Evolutionary conservation across 2,797 vertebrate genomes (phyloP).

Genomic region (Propithecus perrieri): DNA sequence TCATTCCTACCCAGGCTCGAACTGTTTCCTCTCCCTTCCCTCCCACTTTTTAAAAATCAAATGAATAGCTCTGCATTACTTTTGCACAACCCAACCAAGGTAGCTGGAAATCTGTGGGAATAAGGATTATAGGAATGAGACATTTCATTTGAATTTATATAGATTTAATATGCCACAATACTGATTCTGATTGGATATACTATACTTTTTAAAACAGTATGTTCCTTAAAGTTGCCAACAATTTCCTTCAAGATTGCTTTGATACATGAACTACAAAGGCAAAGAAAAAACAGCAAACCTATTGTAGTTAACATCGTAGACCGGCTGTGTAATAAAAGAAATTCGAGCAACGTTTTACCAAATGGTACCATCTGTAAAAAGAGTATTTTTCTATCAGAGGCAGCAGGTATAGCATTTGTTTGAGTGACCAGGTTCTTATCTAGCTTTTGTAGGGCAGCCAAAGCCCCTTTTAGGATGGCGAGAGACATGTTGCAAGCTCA

Average conservation of each 20-base stretch:
- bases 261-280: not conserved
- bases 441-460: conserved; percentile 40
- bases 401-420: not conserved
- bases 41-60: not conserved
- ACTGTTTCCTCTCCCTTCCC: not conserved
- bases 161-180: conserved; percentile 9
- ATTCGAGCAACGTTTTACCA: conserved; percentile 15
- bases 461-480: conserved; percentile 39
- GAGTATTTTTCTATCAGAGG: conserved; percentile 10
- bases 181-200: not conserved
- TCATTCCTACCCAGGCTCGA: not conserved
- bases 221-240: not conserved
- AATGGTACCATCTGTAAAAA: not conserved
- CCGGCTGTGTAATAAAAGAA: conserved; percentile 29
- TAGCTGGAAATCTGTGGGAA: not conserved
- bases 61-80: not conserved
- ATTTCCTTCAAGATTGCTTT: conserved; percentile 34
- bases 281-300: not conserved
- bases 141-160: not conserved
- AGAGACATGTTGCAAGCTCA: not conserved
- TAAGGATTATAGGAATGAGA: not conserved
- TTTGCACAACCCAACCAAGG: not conserved
- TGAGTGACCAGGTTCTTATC: conserved; percentile 41
- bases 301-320: not conserved
- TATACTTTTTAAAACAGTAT: not conserved